Conservation (phyloP, 2,797 vertebrate genomes). For the Myotis daubentonii region DNA sequence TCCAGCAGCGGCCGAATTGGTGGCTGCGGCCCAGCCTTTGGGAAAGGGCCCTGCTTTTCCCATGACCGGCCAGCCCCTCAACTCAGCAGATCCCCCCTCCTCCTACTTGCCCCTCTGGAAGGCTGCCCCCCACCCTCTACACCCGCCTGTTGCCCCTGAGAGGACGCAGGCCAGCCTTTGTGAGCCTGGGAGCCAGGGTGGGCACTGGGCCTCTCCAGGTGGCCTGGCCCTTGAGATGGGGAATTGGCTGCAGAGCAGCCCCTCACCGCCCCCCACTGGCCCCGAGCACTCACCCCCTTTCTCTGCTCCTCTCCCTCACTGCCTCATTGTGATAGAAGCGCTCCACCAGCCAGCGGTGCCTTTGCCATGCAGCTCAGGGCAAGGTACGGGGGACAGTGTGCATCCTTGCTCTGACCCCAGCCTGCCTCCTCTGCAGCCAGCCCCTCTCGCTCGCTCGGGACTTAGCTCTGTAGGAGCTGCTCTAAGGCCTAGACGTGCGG, state of each 20-base stretch:
- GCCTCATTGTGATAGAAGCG: background rate
- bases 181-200: background rate
- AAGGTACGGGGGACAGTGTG: background rate
- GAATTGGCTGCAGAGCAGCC: background rate
- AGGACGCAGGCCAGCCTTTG: background rate
- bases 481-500: conserved; percentile 27
- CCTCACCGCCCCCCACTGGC: background rate
- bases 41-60: background rate
- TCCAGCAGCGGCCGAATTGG: background rate
- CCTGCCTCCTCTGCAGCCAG: background rate
- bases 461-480: background rate
- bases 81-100: background rate
- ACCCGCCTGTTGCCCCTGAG: background rate
- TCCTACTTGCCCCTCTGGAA: rapidly evolving
- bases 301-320: background rate
- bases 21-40: background rate
- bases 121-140: background rate
- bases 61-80: background rate
- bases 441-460: background rate
- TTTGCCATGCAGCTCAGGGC: background rate
- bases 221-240: background rate
- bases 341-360: background rate
- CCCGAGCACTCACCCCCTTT: background rate
- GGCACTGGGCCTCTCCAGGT: background rate
- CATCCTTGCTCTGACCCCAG: conserved; percentile 1